These are phyloP conservation scores for Serrognathus titanus DNA, from an alignment of 2,888 invertebrate species.

Conservation along the genomic window DNA sequence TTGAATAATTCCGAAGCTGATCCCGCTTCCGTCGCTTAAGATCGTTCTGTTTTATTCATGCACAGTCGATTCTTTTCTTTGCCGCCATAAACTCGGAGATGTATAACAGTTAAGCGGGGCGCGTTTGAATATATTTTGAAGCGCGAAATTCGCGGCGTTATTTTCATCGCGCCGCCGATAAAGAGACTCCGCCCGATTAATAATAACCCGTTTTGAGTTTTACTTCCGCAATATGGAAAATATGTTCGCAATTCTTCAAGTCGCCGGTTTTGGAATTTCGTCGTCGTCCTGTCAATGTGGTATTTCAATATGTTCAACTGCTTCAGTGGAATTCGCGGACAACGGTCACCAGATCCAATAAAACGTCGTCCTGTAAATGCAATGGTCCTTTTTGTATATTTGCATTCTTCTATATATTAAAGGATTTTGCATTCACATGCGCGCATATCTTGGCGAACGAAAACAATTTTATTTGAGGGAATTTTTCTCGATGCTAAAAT, in stretches of 20 bases:
- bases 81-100: slow-evolving; percentile 2
- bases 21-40: slow-evolving; percentile 42
- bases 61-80: slow-evolving; percentile 37
- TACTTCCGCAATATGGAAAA: neutral
- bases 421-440: neutral
- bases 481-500: neutral
- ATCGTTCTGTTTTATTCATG: slow-evolving; percentile 48
- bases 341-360: slow-evolving; percentile 17
- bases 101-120: neutral
- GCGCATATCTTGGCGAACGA: neutral
- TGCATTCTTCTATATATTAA: slow-evolving; percentile 1
- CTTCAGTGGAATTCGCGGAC: slow-evolving; percentile 10
- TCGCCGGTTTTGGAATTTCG: slow-evolving; percentile 6
- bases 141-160: slow-evolving; percentile 5
- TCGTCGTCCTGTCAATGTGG: slow-evolving; percentile 40
- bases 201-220: neutral
- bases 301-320: slow-evolving; percentile 44
- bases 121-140: too few species aligned
- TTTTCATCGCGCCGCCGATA: slow-evolving; percentile 6
- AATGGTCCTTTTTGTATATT: neutral
- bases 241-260: slow-evolving; percentile 2
- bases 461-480: neutral
- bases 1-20: slow-evolving; percentile 45
- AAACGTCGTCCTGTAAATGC: slow-evolving; percentile 2
- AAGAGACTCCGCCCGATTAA: neutral